Percentiles rank a stretch among this genome's conserved stretches.
Evolutionary conservation across 2,113 vertebrate genomes (phyloP).

Genomic region (Calyptommatus sinebrachiatus): DNA sequence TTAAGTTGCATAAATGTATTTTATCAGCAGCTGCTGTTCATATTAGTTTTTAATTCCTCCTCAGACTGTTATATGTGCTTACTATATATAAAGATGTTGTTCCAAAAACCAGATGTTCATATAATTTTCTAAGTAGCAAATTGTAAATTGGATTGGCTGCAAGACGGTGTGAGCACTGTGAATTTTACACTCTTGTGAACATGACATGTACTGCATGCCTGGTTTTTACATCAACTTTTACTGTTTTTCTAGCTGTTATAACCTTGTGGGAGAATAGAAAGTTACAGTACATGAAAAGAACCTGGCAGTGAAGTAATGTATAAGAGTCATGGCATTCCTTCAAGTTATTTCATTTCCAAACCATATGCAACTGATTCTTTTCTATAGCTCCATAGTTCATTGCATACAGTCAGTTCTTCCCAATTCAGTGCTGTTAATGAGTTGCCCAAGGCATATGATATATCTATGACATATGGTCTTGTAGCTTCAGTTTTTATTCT

Average conservation of each 20-base stretch:
- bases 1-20: constrained; percentile 46
- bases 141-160: constrained; percentile 18
- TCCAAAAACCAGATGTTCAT: constrained; percentile 16
- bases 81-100: constrained; percentile 3
- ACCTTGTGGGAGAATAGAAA: constrained; percentile 22
- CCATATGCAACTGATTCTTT: background rate
- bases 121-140: constrained; percentile 19
- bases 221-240: constrained; percentile 8
- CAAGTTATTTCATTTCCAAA: constrained; percentile 30
- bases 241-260: background rate
- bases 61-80: background rate
- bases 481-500: background rate
- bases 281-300: background rate
- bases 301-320: background rate
- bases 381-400: background rate
- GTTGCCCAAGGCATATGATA: background rate
- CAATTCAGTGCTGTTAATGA: background rate
- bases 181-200: constrained; percentile 16
- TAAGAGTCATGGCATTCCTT: background rate
- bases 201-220: fast-evolving
- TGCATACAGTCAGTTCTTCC: background rate
- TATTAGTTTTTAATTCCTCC: background rate
- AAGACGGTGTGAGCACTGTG: background rate
- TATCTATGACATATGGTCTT: background rate
- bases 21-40: constrained; percentile 6